Conservation (phyloP, 2,888 invertebrate genomes). For the Sympetrum striolatum region DNA sequence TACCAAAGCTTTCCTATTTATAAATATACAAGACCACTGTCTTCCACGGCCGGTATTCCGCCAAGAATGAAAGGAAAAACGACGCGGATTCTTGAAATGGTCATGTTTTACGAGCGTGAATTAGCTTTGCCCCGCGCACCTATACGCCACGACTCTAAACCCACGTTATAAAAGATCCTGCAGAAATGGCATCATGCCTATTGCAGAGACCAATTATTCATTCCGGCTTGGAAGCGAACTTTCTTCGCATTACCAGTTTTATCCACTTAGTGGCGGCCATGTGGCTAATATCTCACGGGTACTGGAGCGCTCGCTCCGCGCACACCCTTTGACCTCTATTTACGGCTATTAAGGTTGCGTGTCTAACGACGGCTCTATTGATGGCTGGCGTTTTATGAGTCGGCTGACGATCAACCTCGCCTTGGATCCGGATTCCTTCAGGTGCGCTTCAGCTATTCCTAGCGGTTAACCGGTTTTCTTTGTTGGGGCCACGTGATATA, state of each 20-base stretch:
- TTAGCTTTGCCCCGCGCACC: background rate
- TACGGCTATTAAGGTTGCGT: background rate
- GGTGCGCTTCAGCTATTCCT: no score
- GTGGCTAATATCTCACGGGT: background rate
- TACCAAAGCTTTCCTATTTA: no score
- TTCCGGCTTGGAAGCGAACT: background rate
- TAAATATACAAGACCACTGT: no score
- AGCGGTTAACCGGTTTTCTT: no score
- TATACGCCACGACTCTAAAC: background rate
- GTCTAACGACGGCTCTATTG: background rate
- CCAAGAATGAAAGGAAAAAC: background rate
- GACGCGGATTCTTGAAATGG: background rate
- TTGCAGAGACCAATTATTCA: background rate
- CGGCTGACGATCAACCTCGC: no score
- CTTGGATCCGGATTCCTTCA: no score
- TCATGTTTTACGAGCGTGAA: background rate
- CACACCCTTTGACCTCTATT: background rate
- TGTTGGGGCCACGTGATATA: no score
- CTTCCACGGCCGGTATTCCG: background rate
- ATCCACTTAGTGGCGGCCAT: background rate
- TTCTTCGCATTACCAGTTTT: background rate
- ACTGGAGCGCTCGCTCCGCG: background rate
- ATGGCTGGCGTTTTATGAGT: background rate
- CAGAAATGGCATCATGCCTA: background rate
- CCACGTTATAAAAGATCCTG: background rate